These are phyloP conservation scores for Camponotus fellah DNA, from an alignment of 2,888 invertebrate species.

Conservation along the genomic window DNA sequence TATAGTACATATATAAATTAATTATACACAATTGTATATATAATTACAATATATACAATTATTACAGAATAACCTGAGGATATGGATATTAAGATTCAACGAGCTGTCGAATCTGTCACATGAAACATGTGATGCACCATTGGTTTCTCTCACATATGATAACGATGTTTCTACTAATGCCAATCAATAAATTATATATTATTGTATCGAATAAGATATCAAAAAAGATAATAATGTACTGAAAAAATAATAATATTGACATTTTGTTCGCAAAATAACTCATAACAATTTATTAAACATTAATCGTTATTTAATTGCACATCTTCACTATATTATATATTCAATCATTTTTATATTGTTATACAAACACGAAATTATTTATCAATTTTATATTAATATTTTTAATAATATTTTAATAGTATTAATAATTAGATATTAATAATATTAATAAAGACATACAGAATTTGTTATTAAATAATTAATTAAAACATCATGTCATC, in stretches of 20 bases:
- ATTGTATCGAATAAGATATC: background rate
- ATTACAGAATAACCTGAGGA: background rate
- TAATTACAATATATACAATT: background rate
- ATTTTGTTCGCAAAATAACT: background rate
- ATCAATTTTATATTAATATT: background rate
- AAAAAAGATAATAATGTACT: background rate
- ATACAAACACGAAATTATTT: background rate
- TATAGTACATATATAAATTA: background rate
- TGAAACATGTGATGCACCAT: background rate
- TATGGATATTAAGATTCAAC: slow-evolving; percentile 7
- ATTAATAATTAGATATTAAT: too few species aligned
- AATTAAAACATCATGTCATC: slow-evolving; percentile 7
- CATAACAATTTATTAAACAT: background rate
- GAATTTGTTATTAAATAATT: background rate
- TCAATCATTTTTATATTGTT: background rate
- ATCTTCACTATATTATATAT: background rate
- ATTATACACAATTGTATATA: background rate
- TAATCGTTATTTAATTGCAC: background rate
- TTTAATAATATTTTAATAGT: too few species aligned
- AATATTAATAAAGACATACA: background rate
- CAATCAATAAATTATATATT: background rate
- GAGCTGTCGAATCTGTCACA: slow-evolving; percentile 4
- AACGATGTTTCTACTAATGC: background rate
- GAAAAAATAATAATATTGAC: background rate
- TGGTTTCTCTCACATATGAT: background rate